phyloP scores from a whole-genome alignment of 2,113 vertebrate genomes.

The Kryptolebias marmoratus region DNA sequence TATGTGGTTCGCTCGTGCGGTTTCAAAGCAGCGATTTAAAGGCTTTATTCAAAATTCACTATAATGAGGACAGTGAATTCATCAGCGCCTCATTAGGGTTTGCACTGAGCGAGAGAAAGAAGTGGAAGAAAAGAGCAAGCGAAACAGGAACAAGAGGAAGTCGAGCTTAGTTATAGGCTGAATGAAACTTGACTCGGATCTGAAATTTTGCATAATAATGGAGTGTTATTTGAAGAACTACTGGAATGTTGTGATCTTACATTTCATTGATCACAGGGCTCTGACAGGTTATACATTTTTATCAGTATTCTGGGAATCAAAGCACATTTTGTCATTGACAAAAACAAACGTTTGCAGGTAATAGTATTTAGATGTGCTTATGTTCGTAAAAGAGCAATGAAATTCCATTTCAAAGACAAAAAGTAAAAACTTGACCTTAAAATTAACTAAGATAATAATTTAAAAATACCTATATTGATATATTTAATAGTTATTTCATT shows the following conservation, averaged over 20 bases:
- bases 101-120: neutral
- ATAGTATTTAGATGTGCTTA: too few species aligned
- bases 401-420: too few species aligned
- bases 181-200: neutral
- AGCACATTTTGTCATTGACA: neutral
- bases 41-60: constrained; percentile 50
- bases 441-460: too few species aligned
- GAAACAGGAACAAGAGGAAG: neutral
- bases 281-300: neutral
- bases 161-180: constrained; percentile 1
- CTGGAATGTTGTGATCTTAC: neutral
- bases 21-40: constrained; percentile 47
- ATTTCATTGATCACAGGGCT: constrained; percentile 9
- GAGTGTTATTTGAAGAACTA: constrained; percentile 1
- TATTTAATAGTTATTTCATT: neutral
- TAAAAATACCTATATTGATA: too few species aligned
- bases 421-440: too few species aligned
- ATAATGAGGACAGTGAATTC: constrained; percentile 40
- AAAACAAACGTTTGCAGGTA: too few species aligned
- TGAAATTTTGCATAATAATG: neutral
- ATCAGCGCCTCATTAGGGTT: constrained; percentile 45
- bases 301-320: neutral
- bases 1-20: constrained; percentile 25
- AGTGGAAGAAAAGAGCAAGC: constrained; percentile 1
- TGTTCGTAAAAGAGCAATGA: too few species aligned